A percentile compares a stretch with the other conserved stretches of the same genome.
Evolutionary conservation across 1,140 invertebrate species (phyloP).

Genomic region (Drosophila obscura): DNA sequence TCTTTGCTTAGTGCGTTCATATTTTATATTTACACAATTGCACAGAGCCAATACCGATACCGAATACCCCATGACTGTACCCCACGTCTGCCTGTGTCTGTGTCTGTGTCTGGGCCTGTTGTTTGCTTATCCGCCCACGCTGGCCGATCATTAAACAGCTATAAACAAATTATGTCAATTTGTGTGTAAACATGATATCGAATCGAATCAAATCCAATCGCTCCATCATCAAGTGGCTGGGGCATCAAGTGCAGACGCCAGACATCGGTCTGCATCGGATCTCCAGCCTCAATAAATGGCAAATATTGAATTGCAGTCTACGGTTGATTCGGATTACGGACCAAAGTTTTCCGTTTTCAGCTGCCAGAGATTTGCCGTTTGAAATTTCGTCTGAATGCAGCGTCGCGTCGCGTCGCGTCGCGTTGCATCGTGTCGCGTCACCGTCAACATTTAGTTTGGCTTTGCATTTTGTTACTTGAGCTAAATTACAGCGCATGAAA

Average conservation of each 20-base stretch:
- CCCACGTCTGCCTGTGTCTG: background rate
- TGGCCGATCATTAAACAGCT: slow-evolving; percentile 69
- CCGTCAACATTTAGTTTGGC: slow-evolving; percentile 54
- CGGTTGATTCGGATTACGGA: slow-evolving; percentile 16
- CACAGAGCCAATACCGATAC: slow-evolving; percentile 17
- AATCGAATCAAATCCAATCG: slow-evolving; percentile 33
- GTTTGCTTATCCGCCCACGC: slow-evolving; percentile 36
- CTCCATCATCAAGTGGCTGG: slow-evolving; percentile 19
- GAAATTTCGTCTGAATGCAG: slow-evolving; percentile 4
- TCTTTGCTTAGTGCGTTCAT: background rate
- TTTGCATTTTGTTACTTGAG: slow-evolving; percentile 61
- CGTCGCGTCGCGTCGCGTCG: background rate
- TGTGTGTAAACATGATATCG: slow-evolving; percentile 70
- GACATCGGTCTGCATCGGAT: slow-evolving; percentile 35
- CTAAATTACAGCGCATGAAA: slow-evolving; percentile 70
- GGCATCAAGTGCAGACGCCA: slow-evolving; percentile 42
- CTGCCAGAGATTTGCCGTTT: background rate
- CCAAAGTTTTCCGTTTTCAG: slow-evolving; percentile 2
- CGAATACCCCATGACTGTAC: too few species aligned
- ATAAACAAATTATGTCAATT: slow-evolving; percentile 82
- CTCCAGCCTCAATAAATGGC: slow-evolving; percentile 32
- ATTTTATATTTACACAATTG: slow-evolving; percentile 56
- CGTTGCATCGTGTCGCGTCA: slow-evolving; percentile 37
- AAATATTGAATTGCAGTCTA: slow-evolving; percentile 62
- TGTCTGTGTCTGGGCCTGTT: slow-evolving; percentile 30